Conservation (phyloP, 2,113 vertebrate species). For the Hydropotes inermis region DNA sequence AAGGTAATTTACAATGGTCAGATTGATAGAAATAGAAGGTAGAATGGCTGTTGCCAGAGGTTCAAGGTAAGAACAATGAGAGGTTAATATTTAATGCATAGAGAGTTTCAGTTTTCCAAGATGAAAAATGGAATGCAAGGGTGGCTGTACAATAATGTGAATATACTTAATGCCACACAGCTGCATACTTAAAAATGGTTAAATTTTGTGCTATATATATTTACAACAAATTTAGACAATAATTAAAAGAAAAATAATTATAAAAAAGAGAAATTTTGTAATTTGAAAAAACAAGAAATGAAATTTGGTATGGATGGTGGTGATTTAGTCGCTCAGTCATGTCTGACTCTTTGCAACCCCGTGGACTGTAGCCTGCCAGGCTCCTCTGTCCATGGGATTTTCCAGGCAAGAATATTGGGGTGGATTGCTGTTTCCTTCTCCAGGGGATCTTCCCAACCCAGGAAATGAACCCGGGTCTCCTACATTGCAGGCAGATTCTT, state of each 20-base stretch:
- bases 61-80: not conserved
- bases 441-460: not conserved
- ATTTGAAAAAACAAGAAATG: not conserved
- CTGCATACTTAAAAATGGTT: not conserved
- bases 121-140: not conserved
- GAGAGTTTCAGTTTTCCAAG: not conserved
- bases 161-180: not conserved
- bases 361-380: not conserved
- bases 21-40: not conserved
- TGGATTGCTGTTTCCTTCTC: not conserved
- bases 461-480: not conserved
- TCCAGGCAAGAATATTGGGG: not conserved
- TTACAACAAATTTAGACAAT: not conserved
- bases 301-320: not conserved
- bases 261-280: not conserved
- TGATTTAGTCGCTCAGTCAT: not conserved
- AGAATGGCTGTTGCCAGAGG: not conserved
- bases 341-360: not conserved
- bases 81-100: not conserved
- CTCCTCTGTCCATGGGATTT: not conserved
- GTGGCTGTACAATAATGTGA: not conserved
- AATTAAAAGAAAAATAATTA: not conserved
- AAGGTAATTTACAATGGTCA: not conserved
- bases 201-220: not conserved
- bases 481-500: not conserved